Conservation (phyloP, 2,113 vertebrate species). For the Sebastes fasciatus region DNA sequence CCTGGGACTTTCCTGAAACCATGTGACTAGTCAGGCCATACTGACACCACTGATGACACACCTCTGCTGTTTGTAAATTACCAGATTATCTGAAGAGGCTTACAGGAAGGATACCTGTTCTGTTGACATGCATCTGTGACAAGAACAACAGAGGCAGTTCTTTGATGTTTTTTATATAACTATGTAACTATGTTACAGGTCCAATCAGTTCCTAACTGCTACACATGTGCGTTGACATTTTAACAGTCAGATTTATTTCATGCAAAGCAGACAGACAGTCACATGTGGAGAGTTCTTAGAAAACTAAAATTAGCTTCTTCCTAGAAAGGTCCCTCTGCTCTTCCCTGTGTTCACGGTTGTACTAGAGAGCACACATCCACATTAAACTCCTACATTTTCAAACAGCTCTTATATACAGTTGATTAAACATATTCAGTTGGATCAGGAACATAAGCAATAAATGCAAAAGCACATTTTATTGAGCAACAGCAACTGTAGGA, state of each 20-base stretch:
- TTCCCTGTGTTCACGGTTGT: not conserved
- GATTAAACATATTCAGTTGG: not conserved
- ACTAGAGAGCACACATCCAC: not conserved
- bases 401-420: not conserved
- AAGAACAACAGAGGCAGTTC: not conserved
- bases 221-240: not conserved
- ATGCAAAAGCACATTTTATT: not conserved
- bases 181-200: not conserved
- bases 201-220: not conserved
- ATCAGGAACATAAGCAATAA: not conserved
- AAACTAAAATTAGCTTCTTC: constrained; percentile 43
- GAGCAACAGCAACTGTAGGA: constrained; percentile 40
- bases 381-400: not conserved
- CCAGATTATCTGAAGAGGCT: constrained; percentile 55
- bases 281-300: constrained; percentile 30
- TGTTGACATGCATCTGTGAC: constrained; percentile 18
- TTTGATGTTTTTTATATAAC: not conserved
- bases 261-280: constrained; percentile 1
- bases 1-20: constrained; percentile 76
- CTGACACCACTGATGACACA: constrained; percentile 38
- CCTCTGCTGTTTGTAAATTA: constrained; percentile 46
- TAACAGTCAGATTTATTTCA: constrained; percentile 10
- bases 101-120: constrained; percentile 34
- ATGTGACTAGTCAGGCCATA: constrained; percentile 74
- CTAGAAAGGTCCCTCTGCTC: constrained; percentile 32